These are phyloP conservation scores for Laticauda colubrina DNA, from an alignment of 2,113 vertebrate species.

Conservation along the genomic window DNA sequence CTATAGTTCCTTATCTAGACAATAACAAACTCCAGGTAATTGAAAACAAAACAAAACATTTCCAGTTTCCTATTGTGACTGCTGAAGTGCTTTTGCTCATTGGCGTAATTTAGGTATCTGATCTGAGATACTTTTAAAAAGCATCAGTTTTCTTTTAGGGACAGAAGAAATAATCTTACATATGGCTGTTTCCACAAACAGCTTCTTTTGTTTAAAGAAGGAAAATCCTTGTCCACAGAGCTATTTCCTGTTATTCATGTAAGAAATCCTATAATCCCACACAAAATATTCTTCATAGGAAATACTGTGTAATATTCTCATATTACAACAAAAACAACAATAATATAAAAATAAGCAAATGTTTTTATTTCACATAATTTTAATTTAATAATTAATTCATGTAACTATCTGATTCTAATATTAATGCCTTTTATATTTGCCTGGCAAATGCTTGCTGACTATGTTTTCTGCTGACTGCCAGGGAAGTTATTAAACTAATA, in stretches of 20 bases:
- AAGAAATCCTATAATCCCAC: background rate
- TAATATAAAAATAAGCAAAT: background rate
- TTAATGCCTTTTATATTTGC: background rate
- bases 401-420: background rate
- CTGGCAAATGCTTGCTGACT: background rate
- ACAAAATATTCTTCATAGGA: background rate
- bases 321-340: too few relatives aligned
- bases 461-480: background rate
- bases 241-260: background rate
- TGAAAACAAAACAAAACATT: background rate
- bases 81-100: background rate
- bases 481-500: background rate
- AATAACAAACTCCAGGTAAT: background rate
- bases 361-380: background rate
- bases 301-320: background rate
- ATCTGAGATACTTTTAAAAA: background rate
- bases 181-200: background rate
- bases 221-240: background rate
- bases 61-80: background rate
- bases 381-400: background rate
- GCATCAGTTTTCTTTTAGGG: too few relatives aligned
- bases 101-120: background rate
- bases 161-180: background rate
- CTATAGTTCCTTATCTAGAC: background rate
- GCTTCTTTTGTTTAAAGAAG: background rate